Evolutionary conservation across 2,113 vertebrate genomes (phyloP), one percentile per base, ranked within the genome.

Genomic region (Echinops telfairi): DNA sequence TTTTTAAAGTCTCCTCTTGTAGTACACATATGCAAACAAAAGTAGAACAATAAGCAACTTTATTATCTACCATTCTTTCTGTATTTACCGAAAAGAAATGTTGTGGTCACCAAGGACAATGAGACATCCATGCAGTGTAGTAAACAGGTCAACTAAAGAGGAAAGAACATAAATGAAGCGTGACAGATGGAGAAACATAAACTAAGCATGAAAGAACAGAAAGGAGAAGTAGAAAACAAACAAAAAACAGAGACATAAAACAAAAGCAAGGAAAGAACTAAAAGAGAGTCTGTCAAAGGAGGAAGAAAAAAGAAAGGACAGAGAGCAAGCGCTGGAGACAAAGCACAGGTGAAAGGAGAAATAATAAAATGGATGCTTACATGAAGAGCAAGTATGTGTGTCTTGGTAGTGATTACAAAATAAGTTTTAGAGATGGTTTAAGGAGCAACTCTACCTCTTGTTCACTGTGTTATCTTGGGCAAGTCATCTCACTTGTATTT

Each of bases 31-130:
- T 29, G 33, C 3, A 58, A 6, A 31, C 17, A 68, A 20, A 33
- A 5, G 8, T 31, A 68, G 15, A n/a, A 71, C n/a, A 64, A 4
- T 47, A 64, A 79, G 1, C 5, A 91, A 57, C 1, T 10, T 88
- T 71, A 47, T 0, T 43, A 11, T 40, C 9, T 94, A 3, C 7
- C 11, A 4, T 66, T 64, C 1, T 10, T 27, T 17, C 17, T 25
- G 91, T 86, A 38, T 80, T 86, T 73, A n/a, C 17, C 66, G 77
- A 66, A 80, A 58, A 93, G 5, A 20, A 88, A 17, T 31, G 57
- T 33, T 25, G 78, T 16, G 33, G 25, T 57, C 77, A 64, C 14
- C 79, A 47, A 78, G 1, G 11, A 82, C 9, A 20, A n/a, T n/a
- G n/a, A n/a, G n/a, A n/a, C n/a, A n/a, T n/a, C n/a, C n/a, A n/a